Evolutionary conservation across 2,888 invertebrate species (phyloP).

Genomic region (Lepas anatifera): DNA sequence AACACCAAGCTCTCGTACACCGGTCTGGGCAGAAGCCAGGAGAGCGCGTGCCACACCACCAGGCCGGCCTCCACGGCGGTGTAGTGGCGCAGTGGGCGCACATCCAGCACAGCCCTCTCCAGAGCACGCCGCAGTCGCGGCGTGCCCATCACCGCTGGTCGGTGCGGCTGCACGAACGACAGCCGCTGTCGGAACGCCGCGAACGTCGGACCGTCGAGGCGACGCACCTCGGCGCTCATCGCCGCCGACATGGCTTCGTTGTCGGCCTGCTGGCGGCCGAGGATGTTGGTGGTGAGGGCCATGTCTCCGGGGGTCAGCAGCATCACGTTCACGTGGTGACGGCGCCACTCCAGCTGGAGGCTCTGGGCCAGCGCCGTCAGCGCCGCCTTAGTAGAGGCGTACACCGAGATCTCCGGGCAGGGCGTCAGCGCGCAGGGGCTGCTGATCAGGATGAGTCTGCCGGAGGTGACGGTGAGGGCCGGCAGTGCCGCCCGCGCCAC

Average conservation of each 20-base stretch:
- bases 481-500: constrained; percentile 60
- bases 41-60: not conserved
- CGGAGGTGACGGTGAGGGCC: constrained; percentile 36
- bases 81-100: not conserved
- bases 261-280: not conserved
- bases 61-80: not conserved
- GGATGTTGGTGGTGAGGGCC: not conserved
- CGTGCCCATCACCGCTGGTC: not conserved
- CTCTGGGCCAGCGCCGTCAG: constrained; percentile 56
- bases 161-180: not conserved
- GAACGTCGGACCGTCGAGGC: not conserved
- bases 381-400: constrained; percentile 73
- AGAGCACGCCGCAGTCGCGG: not conserved
- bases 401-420: constrained; percentile 60
- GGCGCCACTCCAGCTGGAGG: constrained; percentile 48
- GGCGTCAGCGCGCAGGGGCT: constrained; percentile 56
- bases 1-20: not conserved
- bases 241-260: not conserved
- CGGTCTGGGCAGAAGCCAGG: not conserved
- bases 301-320: constrained; percentile 2
- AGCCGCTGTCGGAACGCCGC: not conserved
- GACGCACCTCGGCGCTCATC: not conserved
- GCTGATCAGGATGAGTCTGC: not conserved
- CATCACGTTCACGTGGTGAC: not conserved
- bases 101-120: constrained; percentile 7